Evolutionary conservation across 2,888 invertebrate genomes (phyloP).

Genomic region (Choreutis nemorana): DNA sequence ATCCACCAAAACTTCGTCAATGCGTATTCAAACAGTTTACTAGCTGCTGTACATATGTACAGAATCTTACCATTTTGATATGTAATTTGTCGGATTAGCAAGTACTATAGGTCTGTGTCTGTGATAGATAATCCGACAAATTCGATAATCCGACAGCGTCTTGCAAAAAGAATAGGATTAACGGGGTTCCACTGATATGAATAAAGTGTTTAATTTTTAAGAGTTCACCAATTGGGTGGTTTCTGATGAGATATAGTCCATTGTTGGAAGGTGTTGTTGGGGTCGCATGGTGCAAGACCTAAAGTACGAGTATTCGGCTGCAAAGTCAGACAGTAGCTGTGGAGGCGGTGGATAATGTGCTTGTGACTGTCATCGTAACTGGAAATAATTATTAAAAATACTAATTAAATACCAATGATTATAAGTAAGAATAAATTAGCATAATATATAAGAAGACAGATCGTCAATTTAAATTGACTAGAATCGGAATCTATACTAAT

Average conservation of each 20-base stretch:
- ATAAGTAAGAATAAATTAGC: background rate
- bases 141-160: too few relatives aligned
- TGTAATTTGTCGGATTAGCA: too few relatives aligned
- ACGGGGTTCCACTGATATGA: background rate
- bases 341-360: conserved; percentile 77
- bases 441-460: too few relatives aligned
- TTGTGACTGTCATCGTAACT: conserved; percentile 79
- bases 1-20: too few relatives aligned
- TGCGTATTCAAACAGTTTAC: too few relatives aligned
- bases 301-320: conserved; percentile 83
- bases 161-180: too few relatives aligned
- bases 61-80: too few relatives aligned
- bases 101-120: too few relatives aligned
- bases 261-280: conserved; percentile 86
- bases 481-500: too few relatives aligned
- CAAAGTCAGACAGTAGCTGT: conserved; percentile 83
- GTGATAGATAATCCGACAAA: too few relatives aligned
- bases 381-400: conserved; percentile 9
- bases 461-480: too few relatives aligned
- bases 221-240: conserved; percentile 64
- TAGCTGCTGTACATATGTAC: too few relatives aligned
- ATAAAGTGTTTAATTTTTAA: background rate
- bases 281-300: conserved; percentile 83
- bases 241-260: conserved; percentile 84
- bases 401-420: background rate